Conservation (phyloP, 2,888 invertebrate species). For the Coenonympha glycerion region DNA sequence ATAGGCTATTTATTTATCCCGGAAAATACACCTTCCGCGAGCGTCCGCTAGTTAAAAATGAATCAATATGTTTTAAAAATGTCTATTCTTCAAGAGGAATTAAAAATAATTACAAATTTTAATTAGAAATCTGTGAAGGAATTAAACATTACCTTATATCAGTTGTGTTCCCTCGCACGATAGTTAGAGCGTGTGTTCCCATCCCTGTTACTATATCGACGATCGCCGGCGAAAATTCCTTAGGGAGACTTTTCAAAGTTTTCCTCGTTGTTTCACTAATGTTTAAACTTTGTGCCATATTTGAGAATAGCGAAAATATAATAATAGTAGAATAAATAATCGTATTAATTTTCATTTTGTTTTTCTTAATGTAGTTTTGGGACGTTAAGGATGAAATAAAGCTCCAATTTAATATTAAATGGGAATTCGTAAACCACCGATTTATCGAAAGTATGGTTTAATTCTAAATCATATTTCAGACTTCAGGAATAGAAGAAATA, state of each 20-base stretch:
- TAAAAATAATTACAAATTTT: too few relatives aligned
- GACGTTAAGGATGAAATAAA: not conserved
- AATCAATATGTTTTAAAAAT: too few relatives aligned
- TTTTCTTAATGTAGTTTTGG: not conserved
- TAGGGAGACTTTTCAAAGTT: conserved; percentile 44
- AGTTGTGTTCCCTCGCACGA: conserved; percentile 62
- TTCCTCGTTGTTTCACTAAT: conserved; percentile 49
- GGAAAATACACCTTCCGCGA: too few relatives aligned
- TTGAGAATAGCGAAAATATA: not conserved
- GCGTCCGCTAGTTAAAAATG: too few relatives aligned
- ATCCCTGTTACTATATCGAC: conserved; percentile 62
- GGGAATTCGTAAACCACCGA: not conserved
- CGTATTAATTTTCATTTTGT: not conserved
- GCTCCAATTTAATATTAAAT: not conserved
- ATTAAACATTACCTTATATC: conserved; percentile 62
- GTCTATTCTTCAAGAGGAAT: too few relatives aligned
- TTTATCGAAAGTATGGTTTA: conserved; percentile 5
- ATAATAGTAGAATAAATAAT: not conserved
- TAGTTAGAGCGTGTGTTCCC: conserved; percentile 51
- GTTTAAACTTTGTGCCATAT: conserved; percentile 36
- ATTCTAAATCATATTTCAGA: conserved; percentile 19
- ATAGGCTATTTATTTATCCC: too few relatives aligned
- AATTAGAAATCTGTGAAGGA: too few relatives aligned
- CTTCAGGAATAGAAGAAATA: conserved; percentile 3
- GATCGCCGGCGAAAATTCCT: conserved; percentile 54